Base-by-base conservation (phyloP, 2,113 vertebrate genomes). In the Corythornis vintsioides region DNA sequence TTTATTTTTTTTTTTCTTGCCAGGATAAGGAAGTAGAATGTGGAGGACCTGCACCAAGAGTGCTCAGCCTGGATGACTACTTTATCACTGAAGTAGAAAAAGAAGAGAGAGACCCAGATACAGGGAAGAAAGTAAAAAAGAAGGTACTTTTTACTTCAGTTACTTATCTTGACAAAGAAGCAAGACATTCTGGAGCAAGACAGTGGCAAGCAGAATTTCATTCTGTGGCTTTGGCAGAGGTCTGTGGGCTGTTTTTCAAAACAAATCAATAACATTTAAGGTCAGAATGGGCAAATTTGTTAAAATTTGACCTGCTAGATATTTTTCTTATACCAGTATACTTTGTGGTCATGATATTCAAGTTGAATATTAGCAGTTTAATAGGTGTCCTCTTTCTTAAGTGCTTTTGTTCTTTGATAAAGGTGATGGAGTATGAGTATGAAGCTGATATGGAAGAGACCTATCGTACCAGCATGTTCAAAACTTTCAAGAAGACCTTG, bases 21-120 rank as follows among this genome's bases (percentile, higher is more conserved):
- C 90, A 99, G 99, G 99, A 99, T 97, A 99, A 99, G 53, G 99
- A 99, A 94, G 99, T 99, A 31, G 99, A 99, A 67, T 99, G 98
- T 97, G 99, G 99, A 72, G 99, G 99, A 75, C 98, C 99, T 61
- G 99, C 99, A 70, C 99, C 99, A 50, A 98, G 99, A 96, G 99
- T 99, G 79, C 98, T 99, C 72, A 99, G 99, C 92, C 96, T 99
- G 83, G 99, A 99, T 89, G 99, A 99, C 94, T 99, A 99, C 93
- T 99, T 99, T 94, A 99, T 99, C 97, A 99, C 98, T 10, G 99
- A 99, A 97, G 98, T 99, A 45, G 99, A 99, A 91, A 99, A 99
- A 96, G 97, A 98, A 61, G 97, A 98, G 95, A 99, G 98, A 97
- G 99, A 99, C 90, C 99, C 99, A 69, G 99, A 99, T 93, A 98